Base-by-base conservation (phyloP, 2,888 invertebrate genomes). In the Allophyes oxyacanthae region DNA sequence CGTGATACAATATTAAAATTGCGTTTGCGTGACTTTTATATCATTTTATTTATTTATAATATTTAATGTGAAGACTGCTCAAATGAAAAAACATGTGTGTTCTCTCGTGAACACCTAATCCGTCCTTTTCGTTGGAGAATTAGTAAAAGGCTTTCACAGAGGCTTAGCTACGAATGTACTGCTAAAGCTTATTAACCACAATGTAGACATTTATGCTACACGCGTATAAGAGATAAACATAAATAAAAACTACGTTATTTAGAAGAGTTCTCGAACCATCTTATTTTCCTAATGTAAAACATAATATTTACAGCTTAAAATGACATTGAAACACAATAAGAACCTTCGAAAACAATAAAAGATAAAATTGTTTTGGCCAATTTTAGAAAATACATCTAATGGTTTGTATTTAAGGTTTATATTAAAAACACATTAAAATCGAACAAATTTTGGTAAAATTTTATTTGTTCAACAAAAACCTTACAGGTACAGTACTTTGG, bases 241-340 rank as follows among this genome's bases (percentile, higher is more conserved):
- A 20, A 20, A 20, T 20, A 20, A 4, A 20, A 20, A 20, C 20
- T 20, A 20, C 20, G 20, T 20, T 20, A 20, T 20, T 20, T 32
- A 37, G 9, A 53, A 48, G 46, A 48, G 36, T 55, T 10, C 6
- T 32, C 45, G 36, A 66, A 54, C 32, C 38, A 65, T 64, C 49
- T 45, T 42, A 52, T 65, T 53, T 46, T 30, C 45, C 34, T 67
- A 67, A 63, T 63, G 57, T 50, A 50, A 57, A 53, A 57, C 62
- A 56, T 53, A 57, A 67, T 67, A 50, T 66, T 63, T 53, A 63
- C 52, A 51, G 68, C 52, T 67, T 40, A 43, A 67, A 66, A 67
- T 45, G 45, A 67, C 8, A 28, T 28, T 42, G 49, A 37, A 43
- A 58, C 49, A 64, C 68, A 67, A 68, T 58, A 37, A 52, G 13